phyloP scores from a whole-genome alignment of 2,888 invertebrate genomes.

The Zele albiditarsus region DNA sequence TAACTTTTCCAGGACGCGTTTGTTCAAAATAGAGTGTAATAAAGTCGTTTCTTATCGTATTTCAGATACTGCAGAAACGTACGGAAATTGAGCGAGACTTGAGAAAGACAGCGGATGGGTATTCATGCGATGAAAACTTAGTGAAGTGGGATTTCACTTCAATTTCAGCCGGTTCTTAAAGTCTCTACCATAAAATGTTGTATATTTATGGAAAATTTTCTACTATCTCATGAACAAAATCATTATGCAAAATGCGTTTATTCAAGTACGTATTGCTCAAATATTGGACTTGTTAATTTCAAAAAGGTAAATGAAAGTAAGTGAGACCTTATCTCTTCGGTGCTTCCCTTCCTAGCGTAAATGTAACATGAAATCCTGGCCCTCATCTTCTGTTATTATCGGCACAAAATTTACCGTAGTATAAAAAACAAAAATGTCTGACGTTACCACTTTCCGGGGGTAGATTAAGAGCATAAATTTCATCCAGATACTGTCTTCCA shows the following conservation, averaged over 20 bases:
- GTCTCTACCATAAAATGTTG: conserved; percentile 1
- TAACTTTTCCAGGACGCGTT: conserved; percentile 24
- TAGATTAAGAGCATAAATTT: conserved; percentile 51
- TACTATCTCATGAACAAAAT: conserved; percentile 17
- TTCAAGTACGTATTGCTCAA: not conserved
- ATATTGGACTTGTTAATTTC: conserved; percentile 10
- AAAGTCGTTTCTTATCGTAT: conserved; percentile 31
- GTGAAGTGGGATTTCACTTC: conserved; percentile 10
- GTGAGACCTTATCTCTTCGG: conserved; percentile 6
- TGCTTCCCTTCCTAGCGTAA: not conserved
- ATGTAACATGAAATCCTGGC: conserved; percentile 16
- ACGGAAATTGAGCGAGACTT: conserved; percentile 31
- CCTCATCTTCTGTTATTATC: conserved; percentile 21
- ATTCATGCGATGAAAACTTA: conserved; percentile 28
- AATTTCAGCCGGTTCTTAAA: not conserved
- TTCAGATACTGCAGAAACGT: conserved; percentile 26
- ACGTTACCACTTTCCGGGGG: conserved; percentile 40
- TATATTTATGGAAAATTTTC: conserved; percentile 28
- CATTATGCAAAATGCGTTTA: not conserved
- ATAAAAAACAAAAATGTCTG: conserved; percentile 25
- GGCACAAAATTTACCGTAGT: conserved; percentile 39
- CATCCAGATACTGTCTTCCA: conserved; percentile 41
- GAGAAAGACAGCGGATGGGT: conserved; percentile 10
- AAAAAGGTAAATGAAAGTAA: conserved; percentile 14
- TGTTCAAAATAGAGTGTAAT: conserved; percentile 29